A percentile compares a stretch with the other conserved stretches of the same genome.
Conservation (phyloP, 2,888 invertebrate species). For the Operophtera brumata region DNA sequence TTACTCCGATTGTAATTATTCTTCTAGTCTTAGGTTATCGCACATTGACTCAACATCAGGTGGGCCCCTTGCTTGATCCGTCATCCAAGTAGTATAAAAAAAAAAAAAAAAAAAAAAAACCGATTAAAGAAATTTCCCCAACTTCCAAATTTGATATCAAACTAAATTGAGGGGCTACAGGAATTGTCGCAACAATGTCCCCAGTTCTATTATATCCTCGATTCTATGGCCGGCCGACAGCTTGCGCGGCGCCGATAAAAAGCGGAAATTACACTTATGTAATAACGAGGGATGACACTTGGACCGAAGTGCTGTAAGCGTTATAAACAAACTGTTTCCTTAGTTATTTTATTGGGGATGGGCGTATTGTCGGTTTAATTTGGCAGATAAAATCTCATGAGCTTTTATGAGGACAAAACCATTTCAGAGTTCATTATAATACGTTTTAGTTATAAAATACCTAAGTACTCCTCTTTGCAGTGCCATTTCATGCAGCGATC, state of each 20-base stretch:
- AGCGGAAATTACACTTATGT: constrained; percentile 37
- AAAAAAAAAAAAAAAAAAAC: too few relatives aligned
- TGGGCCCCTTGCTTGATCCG: too few relatives aligned
- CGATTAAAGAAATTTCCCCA: not conserved
- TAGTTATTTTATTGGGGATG: constrained; percentile 16
- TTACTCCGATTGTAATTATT: too few relatives aligned
- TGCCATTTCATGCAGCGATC: too few relatives aligned
- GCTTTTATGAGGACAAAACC: not conserved
- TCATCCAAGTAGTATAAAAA: too few relatives aligned
- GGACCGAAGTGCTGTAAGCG: constrained; percentile 14
- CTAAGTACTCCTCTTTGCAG: too few relatives aligned
- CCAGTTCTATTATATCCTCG: constrained; percentile 33
- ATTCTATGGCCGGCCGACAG: constrained; percentile 37
- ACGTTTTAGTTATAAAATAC: too few relatives aligned
- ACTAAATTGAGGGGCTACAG: constrained; percentile 36
- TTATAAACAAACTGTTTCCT: constrained; percentile 24
- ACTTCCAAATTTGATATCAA: constrained; percentile 15
- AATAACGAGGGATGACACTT: constrained; percentile 40
- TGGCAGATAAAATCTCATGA: constrained; percentile 8
- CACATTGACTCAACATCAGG: too few relatives aligned
- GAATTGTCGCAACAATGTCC: constrained; percentile 42
- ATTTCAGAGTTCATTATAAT: too few relatives aligned
- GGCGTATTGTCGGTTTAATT: constrained; percentile 15
- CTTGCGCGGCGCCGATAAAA: constrained; percentile 39
- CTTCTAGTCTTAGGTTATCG: too few relatives aligned